Evolutionary conservation across 2,888 invertebrate species (phyloP).

Genomic region (Clusia tigrina): DNA sequence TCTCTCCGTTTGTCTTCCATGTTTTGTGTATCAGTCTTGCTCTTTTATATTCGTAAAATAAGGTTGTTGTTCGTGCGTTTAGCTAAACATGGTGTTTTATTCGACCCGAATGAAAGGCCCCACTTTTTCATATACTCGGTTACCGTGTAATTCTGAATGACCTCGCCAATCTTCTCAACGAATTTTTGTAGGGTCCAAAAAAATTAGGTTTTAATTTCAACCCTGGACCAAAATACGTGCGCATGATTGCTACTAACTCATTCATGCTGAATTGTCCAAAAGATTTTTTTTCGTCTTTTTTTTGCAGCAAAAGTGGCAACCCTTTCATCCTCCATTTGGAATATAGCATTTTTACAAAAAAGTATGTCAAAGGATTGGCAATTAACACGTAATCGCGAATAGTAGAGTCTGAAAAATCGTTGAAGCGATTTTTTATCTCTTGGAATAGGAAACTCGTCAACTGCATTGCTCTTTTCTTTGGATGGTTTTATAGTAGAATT

Average conservation of each 20-base stretch:
- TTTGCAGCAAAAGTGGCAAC: constrained; percentile 28
- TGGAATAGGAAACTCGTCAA: constrained; percentile 29
- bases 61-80: neutral
- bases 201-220: neutral
- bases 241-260: neutral
- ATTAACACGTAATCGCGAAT: constrained; percentile 11
- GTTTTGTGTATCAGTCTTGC: too few species aligned
- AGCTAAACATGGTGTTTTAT: too few species aligned
- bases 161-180: neutral
- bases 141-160: neutral
- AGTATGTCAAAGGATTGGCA: constrained; percentile 28
- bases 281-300: too few species aligned
- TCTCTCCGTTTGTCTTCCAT: too few species aligned
- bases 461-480: constrained; percentile 29
- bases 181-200: neutral
- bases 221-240: constrained; percentile 11
- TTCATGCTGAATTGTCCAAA: neutral
- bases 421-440: constrained; percentile 31
- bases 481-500: too few species aligned
- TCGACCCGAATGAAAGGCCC: neutral
- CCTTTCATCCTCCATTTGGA: constrained; percentile 26
- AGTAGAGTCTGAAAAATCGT: constrained; percentile 33
- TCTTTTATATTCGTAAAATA: too few species aligned
- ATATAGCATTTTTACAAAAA: constrained; percentile 27
- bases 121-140: neutral